Evolutionary conservation across 2,113 vertebrate species (phyloP).

Genomic region (Smithornis capensis): DNA sequence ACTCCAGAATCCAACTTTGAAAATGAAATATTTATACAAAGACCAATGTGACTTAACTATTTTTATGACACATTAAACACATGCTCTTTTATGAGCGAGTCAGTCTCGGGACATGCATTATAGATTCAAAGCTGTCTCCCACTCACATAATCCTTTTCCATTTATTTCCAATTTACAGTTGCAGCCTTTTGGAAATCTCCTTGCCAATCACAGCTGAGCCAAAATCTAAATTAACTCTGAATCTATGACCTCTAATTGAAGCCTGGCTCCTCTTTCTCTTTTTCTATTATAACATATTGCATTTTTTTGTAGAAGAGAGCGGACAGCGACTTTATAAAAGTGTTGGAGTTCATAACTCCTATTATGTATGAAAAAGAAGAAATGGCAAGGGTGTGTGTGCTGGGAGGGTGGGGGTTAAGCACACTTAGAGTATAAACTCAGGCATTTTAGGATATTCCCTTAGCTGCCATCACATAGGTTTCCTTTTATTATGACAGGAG

Average conservation of each 20-base stretch:
- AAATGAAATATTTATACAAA: slow-evolving; percentile 34
- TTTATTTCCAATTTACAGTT: slow-evolving; percentile 44
- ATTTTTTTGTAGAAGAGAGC: not conserved
- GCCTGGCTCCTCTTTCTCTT: not conserved
- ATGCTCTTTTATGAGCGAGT: slow-evolving; percentile 9
- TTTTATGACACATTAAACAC: slow-evolving; percentile 49
- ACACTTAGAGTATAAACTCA: not conserved
- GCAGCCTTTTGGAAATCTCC: slow-evolving; percentile 25
- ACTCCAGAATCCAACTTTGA: not conserved
- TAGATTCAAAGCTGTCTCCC: not conserved
- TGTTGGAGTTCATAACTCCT: not conserved
- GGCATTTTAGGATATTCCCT: not conserved
- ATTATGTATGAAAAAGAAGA: not conserved
- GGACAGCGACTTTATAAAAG: not conserved
- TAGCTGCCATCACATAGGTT: not conserved
- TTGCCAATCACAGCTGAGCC: not conserved
- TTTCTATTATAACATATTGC: not conserved
- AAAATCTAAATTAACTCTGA: slow-evolving; percentile 14
- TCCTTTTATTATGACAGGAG: not conserved
- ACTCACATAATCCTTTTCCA: slow-evolving; percentile 29
- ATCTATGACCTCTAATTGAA: not conserved
- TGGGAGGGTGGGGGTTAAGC: not conserved
- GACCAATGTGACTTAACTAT: slow-evolving; percentile 17
- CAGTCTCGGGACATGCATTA: not conserved
- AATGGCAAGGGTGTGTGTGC: not conserved